phyloP scores from a whole-genome alignment of 2,797 vertebrate species.

The Thripadectes ignobilis region DNA sequence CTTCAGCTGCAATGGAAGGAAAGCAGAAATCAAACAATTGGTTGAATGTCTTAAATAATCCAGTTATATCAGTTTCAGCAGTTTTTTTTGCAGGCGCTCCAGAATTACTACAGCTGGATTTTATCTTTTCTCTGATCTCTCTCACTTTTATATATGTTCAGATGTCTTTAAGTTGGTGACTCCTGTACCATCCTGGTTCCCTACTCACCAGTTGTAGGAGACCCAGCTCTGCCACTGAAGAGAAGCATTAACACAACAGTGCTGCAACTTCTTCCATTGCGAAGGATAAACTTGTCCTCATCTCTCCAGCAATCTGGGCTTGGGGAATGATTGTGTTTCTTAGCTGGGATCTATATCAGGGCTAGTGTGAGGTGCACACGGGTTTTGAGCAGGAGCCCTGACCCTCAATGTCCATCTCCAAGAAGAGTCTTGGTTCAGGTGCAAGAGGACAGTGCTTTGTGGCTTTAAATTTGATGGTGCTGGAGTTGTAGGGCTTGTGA shows the following conservation, averaged over 20 bases:
- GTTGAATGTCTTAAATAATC: neutral
- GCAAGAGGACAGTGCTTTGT: neutral
- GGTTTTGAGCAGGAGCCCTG: neutral
- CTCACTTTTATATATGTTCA: neutral
- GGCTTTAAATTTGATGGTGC: neutral
- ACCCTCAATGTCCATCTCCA: rapidly evolving
- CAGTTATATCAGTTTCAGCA: neutral
- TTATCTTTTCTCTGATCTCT: neutral
- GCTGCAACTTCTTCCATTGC: neutral
- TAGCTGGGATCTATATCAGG: rapidly evolving
- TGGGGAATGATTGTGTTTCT: neutral
- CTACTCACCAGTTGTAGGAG: neutral
- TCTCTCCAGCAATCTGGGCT: neutral
- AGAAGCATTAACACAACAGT: neutral
- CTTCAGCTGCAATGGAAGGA: neutral
- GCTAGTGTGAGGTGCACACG: neutral
- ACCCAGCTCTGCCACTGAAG: neutral
- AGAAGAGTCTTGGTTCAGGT: neutral
- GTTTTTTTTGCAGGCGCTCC: neutral
- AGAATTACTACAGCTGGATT: neutral
- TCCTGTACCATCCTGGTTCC: neutral
- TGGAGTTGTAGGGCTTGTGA: neutral
- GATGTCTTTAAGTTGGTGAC: neutral
- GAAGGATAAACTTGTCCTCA: neutral
- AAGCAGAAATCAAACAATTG: neutral